These are phyloP conservation scores for Diorhabda carinulata DNA, from an alignment of 1,140 invertebrate species.

Conservation along the genomic window DNA sequence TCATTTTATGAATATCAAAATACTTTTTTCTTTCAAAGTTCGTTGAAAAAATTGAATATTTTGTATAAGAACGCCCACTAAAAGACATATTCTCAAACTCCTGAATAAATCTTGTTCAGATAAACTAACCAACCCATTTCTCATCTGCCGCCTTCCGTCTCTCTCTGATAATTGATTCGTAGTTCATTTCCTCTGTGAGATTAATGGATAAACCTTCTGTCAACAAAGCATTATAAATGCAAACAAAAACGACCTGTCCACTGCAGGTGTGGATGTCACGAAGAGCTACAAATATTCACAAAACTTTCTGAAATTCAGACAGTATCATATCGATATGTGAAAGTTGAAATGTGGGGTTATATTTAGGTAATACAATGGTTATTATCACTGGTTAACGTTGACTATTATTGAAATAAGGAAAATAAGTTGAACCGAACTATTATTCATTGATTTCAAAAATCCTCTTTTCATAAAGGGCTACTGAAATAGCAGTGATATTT, in stretches of 20 bases:
- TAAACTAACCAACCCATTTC: conserved; percentile 1
- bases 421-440: no score
- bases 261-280: conserved; percentile 23
- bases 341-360: background rate
- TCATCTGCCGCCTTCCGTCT: background rate
- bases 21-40: no score
- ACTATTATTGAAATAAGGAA: no score
- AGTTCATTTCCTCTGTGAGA: conserved; percentile 33
- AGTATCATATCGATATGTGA: background rate
- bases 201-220: conserved; percentile 39
- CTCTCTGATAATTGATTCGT: conserved; percentile 33
- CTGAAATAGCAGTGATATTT: no score
- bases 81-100: background rate
- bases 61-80: no score
- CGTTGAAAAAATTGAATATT: no score
- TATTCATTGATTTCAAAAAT: no score
- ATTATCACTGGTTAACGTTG: no score
- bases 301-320: background rate
- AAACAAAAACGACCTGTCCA: conserved; percentile 36
- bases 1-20: no score
- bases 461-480: no score
- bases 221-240: conserved; percentile 39
- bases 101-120: background rate
- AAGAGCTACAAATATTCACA: background rate
- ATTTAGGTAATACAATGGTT: no score